phyloP scores from a whole-genome alignment of 1,140 invertebrate genomes.

The Sarcophaga bullata region DNA sequence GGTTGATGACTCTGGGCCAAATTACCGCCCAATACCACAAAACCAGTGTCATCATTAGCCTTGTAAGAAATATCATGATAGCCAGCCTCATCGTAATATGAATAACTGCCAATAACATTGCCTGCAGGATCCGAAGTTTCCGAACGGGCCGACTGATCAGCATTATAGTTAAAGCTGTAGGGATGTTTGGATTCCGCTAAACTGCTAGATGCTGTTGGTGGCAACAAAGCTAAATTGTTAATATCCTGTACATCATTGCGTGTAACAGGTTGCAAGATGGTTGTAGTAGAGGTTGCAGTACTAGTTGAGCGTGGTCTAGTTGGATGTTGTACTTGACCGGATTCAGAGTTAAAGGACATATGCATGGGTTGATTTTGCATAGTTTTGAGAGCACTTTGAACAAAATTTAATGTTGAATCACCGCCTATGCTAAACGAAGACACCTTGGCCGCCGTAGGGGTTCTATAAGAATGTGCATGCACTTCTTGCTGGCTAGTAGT shows the following conservation, averaged over 20 bases:
- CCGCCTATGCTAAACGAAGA: background rate
- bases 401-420: slow-evolving; percentile 43
- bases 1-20: slow-evolving; percentile 38
- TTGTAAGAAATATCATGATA: slow-evolving; percentile 60
- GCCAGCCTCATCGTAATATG: slow-evolving; percentile 72
- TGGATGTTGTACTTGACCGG: slow-evolving; percentile 27
- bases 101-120: slow-evolving; percentile 76
- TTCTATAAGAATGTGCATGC: background rate
- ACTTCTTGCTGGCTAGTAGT: background rate
- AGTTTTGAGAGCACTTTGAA: slow-evolving; percentile 47
- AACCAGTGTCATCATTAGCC: slow-evolving; percentile 57
- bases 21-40: slow-evolving; percentile 59
- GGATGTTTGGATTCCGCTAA: background rate
- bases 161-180: slow-evolving; percentile 50
- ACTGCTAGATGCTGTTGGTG: background rate
- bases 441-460: background rate
- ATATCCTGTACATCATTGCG: slow-evolving; percentile 25
- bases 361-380: slow-evolving; percentile 36
- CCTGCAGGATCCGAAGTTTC: slow-evolving; percentile 75
- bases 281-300: background rate
- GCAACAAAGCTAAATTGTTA: slow-evolving; percentile 5
- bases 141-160: slow-evolving; percentile 72
- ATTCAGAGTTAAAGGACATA: slow-evolving; percentile 33
- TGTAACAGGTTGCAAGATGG: background rate
- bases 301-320: background rate